Evolutionary conservation across 2,113 vertebrate species (phyloP), one percentile per base, ranked within the genome.

Genomic region (Toxostoma redivivum): DNA sequence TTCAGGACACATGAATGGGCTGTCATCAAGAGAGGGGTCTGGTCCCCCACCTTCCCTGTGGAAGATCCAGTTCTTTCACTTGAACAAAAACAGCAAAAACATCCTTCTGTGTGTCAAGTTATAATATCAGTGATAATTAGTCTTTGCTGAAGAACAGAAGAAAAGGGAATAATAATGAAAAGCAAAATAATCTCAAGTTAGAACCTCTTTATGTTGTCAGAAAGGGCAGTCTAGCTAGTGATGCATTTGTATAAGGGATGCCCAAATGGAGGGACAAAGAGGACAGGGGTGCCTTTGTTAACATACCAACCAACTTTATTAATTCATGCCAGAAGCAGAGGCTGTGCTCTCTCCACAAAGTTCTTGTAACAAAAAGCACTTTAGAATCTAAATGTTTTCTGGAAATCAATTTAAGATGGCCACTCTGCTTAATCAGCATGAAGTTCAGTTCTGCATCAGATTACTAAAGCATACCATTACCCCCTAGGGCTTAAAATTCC

Each of bases 391-490:
- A 62, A 94, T 82, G 45, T 87, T 93, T 95, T 95, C 92, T 83
- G 54, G 71, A 93, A 93, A 84, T 84, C 45, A 92, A 93, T 97
- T 94, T 86, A 91, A 93, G 77, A 85, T 56, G 70, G 87, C 51
- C 30, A 50, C 78, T 92, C 72, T 90, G 60, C 74, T 86, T 92
- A 93, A 91, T 86, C 78, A 96, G 92, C 93, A 81, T 93, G 88
- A 95, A 96, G 77, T 85, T 91, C 64, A 80, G 50, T 35, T 65
- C 81, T 94, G 77, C 38, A 81, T 94, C 47, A 37, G 58, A 74
- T 94, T 96, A 95, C 84, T 84, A 70, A 93, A 88, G 57, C 92
- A 92, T 89, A 92, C 64, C 92, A 78, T 86, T 94, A 92, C 28
- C 42, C 79, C n/a, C 30, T 69, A 78, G 53, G 50, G 71, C 70